A percentile compares a stretch with the other conserved stretches of the same genome.
phyloP scores from a whole-genome alignment of 2,888 invertebrate species.

The Trissolcus japonicus region DNA sequence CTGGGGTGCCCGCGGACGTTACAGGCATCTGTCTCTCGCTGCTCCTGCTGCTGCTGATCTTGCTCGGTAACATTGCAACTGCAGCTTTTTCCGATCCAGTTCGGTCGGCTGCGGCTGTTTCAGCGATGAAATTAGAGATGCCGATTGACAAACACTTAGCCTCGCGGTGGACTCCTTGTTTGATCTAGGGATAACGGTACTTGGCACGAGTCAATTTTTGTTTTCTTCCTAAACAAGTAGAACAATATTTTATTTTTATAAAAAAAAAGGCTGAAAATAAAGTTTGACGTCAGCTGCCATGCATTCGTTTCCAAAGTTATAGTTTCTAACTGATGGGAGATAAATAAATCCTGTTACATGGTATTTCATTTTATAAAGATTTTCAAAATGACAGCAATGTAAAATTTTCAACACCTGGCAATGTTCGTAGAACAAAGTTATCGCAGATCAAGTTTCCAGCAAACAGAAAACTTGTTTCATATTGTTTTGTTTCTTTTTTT shows the following conservation, averaged over 20 bases:
- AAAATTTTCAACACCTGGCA: neutral
- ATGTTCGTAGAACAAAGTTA: neutral
- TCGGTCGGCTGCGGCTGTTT: conserved; percentile 3
- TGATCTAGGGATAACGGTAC: conserved; percentile 5
- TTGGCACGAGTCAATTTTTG: conserved; percentile 19
- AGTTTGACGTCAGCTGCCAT: too few relatives aligned
- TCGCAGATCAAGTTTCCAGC: too few relatives aligned
- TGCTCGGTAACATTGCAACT: conserved; percentile 28
- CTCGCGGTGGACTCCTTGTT: conserved; percentile 4
- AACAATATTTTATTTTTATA: too few relatives aligned
- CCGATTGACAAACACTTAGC: conserved; percentile 8
- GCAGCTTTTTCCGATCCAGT: conserved; percentile 18
- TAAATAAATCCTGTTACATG: too few relatives aligned
- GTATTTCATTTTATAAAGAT: too few relatives aligned
- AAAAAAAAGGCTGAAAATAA: too few relatives aligned
- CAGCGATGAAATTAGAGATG: conserved; percentile 17
- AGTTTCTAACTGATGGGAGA: too few relatives aligned
- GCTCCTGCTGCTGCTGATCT: conserved; percentile 5
- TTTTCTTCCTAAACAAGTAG: neutral
- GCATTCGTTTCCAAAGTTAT: too few relatives aligned
- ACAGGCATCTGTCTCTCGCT: conserved; percentile 66
- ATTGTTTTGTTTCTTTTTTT: conserved; percentile 1
- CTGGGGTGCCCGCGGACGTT: conserved; percentile 65
- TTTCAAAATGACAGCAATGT: too few relatives aligned
- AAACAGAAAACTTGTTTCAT: conserved; percentile 9